Evolutionary conservation across 2,888 invertebrate species (phyloP).

Genomic region (Lamproptera curius): DNA sequence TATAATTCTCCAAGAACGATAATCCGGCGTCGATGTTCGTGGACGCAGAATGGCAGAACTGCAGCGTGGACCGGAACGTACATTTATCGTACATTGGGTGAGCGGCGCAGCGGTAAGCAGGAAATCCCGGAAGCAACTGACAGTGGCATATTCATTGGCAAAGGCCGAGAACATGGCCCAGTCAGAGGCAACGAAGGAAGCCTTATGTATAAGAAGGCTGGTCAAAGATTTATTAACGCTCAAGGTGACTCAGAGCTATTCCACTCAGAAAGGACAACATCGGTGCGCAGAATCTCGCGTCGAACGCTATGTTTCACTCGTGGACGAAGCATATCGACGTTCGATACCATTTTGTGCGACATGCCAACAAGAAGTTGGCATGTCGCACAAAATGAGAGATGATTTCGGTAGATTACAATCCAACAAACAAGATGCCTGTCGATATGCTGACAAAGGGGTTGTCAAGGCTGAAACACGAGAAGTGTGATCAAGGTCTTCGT

Average conservation of each 20-base stretch:
- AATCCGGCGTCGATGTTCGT: conserved; percentile 1
- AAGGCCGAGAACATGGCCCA: neutral
- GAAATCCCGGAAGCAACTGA: neutral
- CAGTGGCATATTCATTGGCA: neutral
- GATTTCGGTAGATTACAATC: no score
- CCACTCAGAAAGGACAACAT: conserved; percentile 9
- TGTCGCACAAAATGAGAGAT: no score
- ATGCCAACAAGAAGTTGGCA: conserved; percentile 1
- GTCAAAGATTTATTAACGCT: no score
- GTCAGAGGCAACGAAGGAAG: no score
- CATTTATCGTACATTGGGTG: neutral
- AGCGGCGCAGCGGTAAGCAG: neutral
- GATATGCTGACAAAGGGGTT: no score
- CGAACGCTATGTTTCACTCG: no score
- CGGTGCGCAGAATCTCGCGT: no score
- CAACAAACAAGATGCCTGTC: no score
- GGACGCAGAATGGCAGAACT: neutral
- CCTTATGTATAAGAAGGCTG: no score
- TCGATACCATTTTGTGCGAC: conserved; percentile 21
- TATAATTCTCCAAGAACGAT: no score
- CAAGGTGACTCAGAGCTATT: neutral
- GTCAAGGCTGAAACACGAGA: no score
- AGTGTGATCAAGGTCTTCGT: no score
- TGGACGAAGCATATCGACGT: conserved; percentile 20
- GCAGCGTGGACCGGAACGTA: neutral